Evolutionary conservation across 30 jellyfish, hydroid and myxozoan genomes (phyloP), one percentile per base, ranked within the genome.

Genomic region (Pelagia noctiluca): DNA sequence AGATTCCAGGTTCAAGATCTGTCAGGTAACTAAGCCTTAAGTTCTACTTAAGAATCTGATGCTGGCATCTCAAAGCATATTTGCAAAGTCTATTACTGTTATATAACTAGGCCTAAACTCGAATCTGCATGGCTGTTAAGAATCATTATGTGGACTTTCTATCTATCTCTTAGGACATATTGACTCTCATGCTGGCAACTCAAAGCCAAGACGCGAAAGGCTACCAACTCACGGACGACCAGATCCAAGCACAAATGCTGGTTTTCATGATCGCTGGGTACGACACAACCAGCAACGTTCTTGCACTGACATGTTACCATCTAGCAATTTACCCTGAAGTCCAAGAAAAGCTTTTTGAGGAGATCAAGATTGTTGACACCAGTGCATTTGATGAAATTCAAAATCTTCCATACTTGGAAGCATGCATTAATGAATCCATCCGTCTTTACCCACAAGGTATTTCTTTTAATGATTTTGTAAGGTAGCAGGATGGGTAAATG

Each of bases 331-430:
- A 70, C 75, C 97, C 86, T 22, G 89, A 88, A 21, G 38, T 74
- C 26, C 97, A 88, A 73, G 93, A 88, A 19, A 79, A 71, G 50
- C 63, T 88, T 35, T 62, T 13, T 36, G 96, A 88, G 60, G 96
- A 88, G 21, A 80, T 88, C 46, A 29, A 35, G 25, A 78, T 42
- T 12, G 76, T 62, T 35, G 89, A 78, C 48, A 30, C 69, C 0
- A 46, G 34, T 10, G 82, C 88, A 31, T 87, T 65, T 46, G 96
- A 87, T 31, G 78, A 60, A 37, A 32, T 87, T 2, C 53, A 69
- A 25, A 76, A 87, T 5, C 36, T 87, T 83, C 70, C 74, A 25
- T 76, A 76, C 50, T 63, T 87, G 50, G 96, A 87, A 0, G 87
- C 87, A 19, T 71, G 82, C 73, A 76, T 87, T 32, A 53, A 74